Evolutionary conservation across 2,888 invertebrate genomes (phyloP), one percentile per base, ranked within the genome.

Genomic region (Melolontha melolontha): DNA sequence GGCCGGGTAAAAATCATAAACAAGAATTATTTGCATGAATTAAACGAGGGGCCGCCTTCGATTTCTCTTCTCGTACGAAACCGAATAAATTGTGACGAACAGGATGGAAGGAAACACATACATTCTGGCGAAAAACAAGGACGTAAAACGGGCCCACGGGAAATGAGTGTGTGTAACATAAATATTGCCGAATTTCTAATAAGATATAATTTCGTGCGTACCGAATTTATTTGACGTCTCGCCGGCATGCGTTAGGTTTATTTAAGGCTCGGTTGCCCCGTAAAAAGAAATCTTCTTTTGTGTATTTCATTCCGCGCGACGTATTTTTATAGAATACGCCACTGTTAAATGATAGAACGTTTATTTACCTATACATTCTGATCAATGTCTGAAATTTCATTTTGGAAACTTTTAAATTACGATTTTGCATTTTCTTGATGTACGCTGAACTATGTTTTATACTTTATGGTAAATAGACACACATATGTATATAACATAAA

Each of bases 21-120:
- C 74, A 75, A 70, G 70, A 74, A 73, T 71, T 72, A 74, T 72
- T 75, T 75, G 74, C 71, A 72, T 70, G 75, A 76, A 75, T 74
- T 75, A 76, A 73, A 74, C 72, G 71, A 73, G 72, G 72, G 70
- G 49, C 47, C 16, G 47, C 59, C 72, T 71, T 73, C 72, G 74
- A 74, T 74, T 75, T 74, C 70, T 73, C 70, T 47, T 57, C 57
- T 50, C 41, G 39, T 49, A 57, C 49, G 50, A 29, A 59, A 72
- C 47, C 74, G 72, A 72, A 74, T 74, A 74, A 72, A 72, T 75
- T 74, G 73, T 73, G 74, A 74, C 73, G 74, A 73, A 73, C 71
- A 71, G 70, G 74, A 73, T 72, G 72, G 70, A 72, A 74, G 71
- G 70, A 70, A 71, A 69, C 70, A 68, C 71, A 67, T 68, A 72